phyloP scores from a whole-genome alignment of 2,113 vertebrate species.

The Odontophorus gujanensis region DNA sequence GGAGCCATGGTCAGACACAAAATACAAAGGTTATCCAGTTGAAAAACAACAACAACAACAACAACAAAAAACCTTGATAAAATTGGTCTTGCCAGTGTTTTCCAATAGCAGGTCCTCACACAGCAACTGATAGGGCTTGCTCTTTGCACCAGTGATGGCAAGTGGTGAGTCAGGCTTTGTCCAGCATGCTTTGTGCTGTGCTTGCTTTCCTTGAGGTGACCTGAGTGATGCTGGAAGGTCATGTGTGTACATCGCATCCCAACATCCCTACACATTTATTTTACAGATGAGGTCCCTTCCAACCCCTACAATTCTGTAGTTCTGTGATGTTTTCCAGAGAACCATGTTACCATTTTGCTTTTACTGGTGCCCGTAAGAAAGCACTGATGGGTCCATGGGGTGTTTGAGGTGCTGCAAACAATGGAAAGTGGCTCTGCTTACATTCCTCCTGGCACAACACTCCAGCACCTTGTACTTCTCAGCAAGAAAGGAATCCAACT shows the following conservation, averaged over 20 bases:
- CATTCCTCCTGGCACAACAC: not conserved
- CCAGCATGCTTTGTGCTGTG: not conserved
- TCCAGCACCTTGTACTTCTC: not conserved
- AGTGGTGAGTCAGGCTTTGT: not conserved
- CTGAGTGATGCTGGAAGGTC: not conserved
- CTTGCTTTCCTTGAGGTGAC: not conserved
- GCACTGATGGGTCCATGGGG: not conserved
- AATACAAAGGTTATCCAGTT: not conserved
- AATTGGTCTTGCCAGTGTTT: not conserved
- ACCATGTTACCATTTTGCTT: not conserved
- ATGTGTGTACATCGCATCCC: fast-evolving
- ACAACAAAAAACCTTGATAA: not conserved
- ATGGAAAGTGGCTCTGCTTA: not conserved
- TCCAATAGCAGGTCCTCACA: not conserved
- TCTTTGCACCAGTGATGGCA: not conserved
- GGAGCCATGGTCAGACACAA: not conserved
- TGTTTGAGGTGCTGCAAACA: not conserved
- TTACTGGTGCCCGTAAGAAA: not conserved
- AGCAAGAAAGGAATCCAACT: not conserved
- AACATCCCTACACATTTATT: not conserved
- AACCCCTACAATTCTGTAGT: no score
- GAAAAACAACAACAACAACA: no score
- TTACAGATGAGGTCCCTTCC: not conserved
- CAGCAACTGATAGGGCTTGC: not conserved
- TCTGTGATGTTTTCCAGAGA: not conserved